Base-by-base conservation (phyloP, 2,888 invertebrate genomes). In the Archips crataeganus region DNA sequence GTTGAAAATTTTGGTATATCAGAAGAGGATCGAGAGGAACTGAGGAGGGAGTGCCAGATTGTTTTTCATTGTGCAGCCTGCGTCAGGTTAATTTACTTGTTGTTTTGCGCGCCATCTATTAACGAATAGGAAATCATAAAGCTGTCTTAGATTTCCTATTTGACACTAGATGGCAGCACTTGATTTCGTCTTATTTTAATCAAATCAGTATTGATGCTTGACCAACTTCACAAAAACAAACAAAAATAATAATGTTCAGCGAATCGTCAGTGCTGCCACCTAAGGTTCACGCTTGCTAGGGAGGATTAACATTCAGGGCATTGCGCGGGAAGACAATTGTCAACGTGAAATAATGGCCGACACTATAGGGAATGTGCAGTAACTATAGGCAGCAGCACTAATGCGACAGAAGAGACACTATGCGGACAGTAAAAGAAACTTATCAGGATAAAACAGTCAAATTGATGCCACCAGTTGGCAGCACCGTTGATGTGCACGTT, bases 1-100 rank as follows among this genome's bases (percentile, higher is more conserved):
- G 86, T 89, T 15, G 94, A 95, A n/a, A 93, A 95, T 75, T 91
- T 97, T 79, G 97, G 96, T 0, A 90, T 97, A 3, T 94, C 94
- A 2, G 79, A 87, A 1, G 91, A 95, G 64, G 96, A 97, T 79
- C 95, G 96, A 68, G 87, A 94, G 62, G 87, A 95, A 69, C 82
- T 98, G 36, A 93, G 95, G 71, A 88, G 95, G 6, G 95, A 96
- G 75, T 95, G 96, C 23, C 95, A 97, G 75, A 95, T 98, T 9
- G 94, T 98, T 11, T 97, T 98, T 88, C 98, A 98, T 84, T 97
- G 97, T 83, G 98, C 98, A 6, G 98, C 98, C 45, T 98, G 98
- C 80, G 97, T 98, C 67, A 96, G 96, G 89, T 94, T 77, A 70
- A 3, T 0, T 11, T 1, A 11, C 11, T 57, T 10, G 1, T 3